Conservation (phyloP, 2,797 vertebrate genomes). For the Rachycentron canadum region DNA sequence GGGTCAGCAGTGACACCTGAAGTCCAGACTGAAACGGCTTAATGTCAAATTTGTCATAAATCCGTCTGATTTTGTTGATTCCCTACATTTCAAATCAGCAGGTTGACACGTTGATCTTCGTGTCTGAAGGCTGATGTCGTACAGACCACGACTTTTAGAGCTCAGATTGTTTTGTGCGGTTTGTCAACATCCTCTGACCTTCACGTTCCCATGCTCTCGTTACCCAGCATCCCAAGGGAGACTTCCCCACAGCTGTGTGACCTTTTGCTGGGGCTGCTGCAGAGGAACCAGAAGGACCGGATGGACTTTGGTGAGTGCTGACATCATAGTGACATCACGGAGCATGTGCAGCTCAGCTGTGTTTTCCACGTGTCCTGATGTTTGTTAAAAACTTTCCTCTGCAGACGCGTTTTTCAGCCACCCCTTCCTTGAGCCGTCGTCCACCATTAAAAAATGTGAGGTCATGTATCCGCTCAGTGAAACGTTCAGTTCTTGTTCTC, state of each 20-base stretch:
- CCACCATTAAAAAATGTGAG: conserved; percentile 94
- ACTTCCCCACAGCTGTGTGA: conserved; percentile 91
- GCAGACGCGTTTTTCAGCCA: conserved; percentile 95
- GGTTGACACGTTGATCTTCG: too few species aligned
- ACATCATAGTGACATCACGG: neutral
- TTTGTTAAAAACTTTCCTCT: conserved; percentile 20
- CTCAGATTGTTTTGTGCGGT: neutral
- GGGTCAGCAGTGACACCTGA: too few species aligned
- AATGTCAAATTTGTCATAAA: neutral
- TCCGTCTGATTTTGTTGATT: too few species aligned
- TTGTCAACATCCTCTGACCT: neutral
- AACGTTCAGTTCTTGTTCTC: neutral
- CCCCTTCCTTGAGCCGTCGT: conserved; percentile 92
- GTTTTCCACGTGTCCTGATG: neutral
- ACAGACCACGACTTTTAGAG: neutral
- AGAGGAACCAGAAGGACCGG: conserved; percentile 97
- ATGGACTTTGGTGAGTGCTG: conserved; percentile 95
- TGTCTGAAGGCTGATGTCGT: neutral
- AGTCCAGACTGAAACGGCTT: too few species aligned
- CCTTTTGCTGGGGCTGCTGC: conserved; percentile 93
- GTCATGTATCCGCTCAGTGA: neutral
- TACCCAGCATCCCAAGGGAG: conserved; percentile 93
- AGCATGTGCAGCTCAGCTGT: neutral
- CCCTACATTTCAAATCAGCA: too few species aligned
- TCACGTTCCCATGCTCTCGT: conserved; percentile 24